Evolutionary conservation across 1,140 invertebrate species (phyloP).

Genomic region (Pogonomyrmex californicus): DNA sequence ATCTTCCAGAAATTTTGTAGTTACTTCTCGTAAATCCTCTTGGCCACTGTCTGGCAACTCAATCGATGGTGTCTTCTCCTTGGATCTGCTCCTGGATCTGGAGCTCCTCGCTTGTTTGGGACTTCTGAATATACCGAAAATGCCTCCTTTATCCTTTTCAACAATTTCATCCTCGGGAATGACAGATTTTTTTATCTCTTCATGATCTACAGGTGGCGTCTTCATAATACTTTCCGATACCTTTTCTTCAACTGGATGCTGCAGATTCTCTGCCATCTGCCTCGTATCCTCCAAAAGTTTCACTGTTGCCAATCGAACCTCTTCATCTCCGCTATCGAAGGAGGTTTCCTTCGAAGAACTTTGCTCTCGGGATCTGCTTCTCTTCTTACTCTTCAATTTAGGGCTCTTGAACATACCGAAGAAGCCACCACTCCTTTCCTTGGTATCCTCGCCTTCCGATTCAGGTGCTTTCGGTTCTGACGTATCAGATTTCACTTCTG

Average conservation of each 20-base stretch:
- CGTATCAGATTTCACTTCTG: not conserved
- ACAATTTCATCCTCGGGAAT: slow-evolving; percentile 32
- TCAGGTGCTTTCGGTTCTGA: slow-evolving; percentile 19
- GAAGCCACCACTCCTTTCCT: slow-evolving; percentile 80
- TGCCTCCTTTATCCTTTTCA: slow-evolving; percentile 76
- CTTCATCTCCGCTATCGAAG: slow-evolving; percentile 83
- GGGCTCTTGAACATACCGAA: slow-evolving; percentile 84
- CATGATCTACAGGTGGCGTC: slow-evolving; percentile 19
- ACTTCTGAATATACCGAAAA: slow-evolving; percentile 82
- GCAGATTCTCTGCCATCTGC: slow-evolving; percentile 60
- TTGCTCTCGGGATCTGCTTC: slow-evolving; percentile 80
- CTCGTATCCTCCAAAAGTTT: slow-evolving; percentile 79
- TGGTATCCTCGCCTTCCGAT: slow-evolving; percentile 40
- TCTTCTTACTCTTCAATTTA: slow-evolving; percentile 78
- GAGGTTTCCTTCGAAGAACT: slow-evolving; percentile 77
- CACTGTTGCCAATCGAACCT: slow-evolving; percentile 73
- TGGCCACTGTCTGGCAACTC: slow-evolving; percentile 74
- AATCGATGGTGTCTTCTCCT: slow-evolving; percentile 75
- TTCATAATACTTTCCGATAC: slow-evolving; percentile 26
- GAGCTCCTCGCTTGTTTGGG: slow-evolving; percentile 79
- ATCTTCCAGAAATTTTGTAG: slow-evolving; percentile 79
- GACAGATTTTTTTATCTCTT: slow-evolving; percentile 55
- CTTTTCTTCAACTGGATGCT: not conserved
- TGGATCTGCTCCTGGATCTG: slow-evolving; percentile 76
- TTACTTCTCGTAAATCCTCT: slow-evolving; percentile 74